These are phyloP conservation scores for Apocrypta bakeri DNA, from an alignment of 1,140 invertebrate species.

Conservation along the genomic window DNA sequence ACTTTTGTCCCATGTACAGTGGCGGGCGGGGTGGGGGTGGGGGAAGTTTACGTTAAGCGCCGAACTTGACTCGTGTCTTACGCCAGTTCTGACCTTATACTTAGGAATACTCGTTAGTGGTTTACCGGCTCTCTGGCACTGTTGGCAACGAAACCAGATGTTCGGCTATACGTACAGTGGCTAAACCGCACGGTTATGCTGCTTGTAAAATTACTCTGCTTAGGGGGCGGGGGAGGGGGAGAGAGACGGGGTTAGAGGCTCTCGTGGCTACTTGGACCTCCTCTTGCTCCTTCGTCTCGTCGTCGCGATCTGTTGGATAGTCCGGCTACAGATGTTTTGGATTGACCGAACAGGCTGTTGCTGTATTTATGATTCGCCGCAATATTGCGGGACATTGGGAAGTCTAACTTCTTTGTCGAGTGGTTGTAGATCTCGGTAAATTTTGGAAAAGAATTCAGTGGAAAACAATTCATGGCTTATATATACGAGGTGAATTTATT, in stretches of 20 bases:
- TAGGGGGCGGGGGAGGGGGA: neutral
- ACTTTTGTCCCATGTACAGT: no score
- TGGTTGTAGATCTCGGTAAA: no score
- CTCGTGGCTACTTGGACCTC: no score
- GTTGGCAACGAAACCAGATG: neutral
- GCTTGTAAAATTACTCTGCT: slow-evolving; percentile 8
- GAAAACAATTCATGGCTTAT: no score
- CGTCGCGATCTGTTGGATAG: neutral
- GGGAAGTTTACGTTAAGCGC: slow-evolving; percentile 12
- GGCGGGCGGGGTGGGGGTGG: no score
- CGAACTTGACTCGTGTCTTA: slow-evolving; percentile 28
- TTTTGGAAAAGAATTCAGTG: no score
- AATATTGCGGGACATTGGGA: neutral
- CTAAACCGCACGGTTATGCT: neutral
- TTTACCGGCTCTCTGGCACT: neutral
- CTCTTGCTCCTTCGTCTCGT: no score
- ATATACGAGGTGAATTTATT: no score
- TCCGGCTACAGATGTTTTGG: neutral
- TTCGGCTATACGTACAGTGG: neutral
- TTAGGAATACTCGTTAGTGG: slow-evolving; percentile 2
- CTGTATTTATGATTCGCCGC: neutral
- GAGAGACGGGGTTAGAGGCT: no score
- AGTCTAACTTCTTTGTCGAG: no score
- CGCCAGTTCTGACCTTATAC: slow-evolving; percentile 22
- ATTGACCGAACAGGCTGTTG: neutral